Evolutionary conservation across 2,797 vertebrate genomes (phyloP), one percentile per base, ranked within the genome.

Genomic region (Euphonia xanthogaster): DNA sequence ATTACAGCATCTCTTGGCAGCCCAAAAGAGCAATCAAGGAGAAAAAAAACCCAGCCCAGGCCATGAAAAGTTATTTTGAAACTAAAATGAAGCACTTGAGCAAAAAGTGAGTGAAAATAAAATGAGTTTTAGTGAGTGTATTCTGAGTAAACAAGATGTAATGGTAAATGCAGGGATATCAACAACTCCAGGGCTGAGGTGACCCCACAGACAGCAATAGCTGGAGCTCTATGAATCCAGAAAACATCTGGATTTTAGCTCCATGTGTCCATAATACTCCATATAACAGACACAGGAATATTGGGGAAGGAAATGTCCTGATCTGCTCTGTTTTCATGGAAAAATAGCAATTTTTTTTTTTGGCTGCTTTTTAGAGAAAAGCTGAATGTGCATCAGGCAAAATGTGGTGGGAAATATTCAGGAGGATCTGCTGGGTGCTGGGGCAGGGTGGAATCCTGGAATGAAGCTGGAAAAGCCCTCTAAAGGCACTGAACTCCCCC

Each of bases 11-110:
- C 73, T 80, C 66, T 33, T 86, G 86, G 80, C 86, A 93, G 62
- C 70, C 39, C 75, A 25, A 35, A 67, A 25, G 67, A 92, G 66
- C 57, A 57, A 93, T 88, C 70, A 84, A 67, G 89, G 79, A 74
- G 21, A 48, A 77, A 71, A 77, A 71, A 92, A 48, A 86, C 71
- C 42, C 24, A 53, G 54, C 25, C 74, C 14, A 3, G 72, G 23
- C 30, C 2, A 37, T 55, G 40, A 16, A 4, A 84, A 84, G 50
- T 74, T 48, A 28, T 37, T 83, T 86, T 67, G 31, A 77, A 86
- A 23, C 28, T 14, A 24, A 86, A 80, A 63, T 45, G 28, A 60
- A 82, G 18, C 30, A 25, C 24, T 81, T 63, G 37, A 84, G 23
- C 2, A 42, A 11, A 53, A 48, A 66, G 4, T 30, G 48, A 60